Evolutionary conservation across 2,888 invertebrate genomes (phyloP).

Genomic region (Eupithecia inturbata): DNA sequence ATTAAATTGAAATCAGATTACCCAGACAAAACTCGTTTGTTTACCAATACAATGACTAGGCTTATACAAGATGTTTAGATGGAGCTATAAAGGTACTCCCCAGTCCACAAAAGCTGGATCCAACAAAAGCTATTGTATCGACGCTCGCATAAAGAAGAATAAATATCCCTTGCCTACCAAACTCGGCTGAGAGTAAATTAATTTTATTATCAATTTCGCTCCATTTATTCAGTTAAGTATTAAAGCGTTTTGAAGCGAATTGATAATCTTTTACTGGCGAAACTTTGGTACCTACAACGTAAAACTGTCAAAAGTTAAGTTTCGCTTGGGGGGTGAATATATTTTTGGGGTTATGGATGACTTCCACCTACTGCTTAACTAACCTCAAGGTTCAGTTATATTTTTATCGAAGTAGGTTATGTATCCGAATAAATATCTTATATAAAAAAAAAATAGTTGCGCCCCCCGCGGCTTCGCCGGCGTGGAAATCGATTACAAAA

Average conservation of each 20-base stretch:
- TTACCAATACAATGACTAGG: conserved; percentile 35
- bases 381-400: background rate
- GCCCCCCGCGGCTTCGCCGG: too few relatives aligned
- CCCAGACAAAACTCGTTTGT: conserved; percentile 29
- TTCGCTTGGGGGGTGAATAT: conserved; percentile 16
- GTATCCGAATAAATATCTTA: too few relatives aligned
- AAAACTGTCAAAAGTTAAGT: conserved; percentile 32
- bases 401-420: background rate
- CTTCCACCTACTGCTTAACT: background rate
- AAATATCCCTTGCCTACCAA: conserved; percentile 38
- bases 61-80: conserved; percentile 31
- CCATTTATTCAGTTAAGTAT: conserved; percentile 47
- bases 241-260: conserved; percentile 43
- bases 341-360: conserved; percentile 13
- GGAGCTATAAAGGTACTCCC: conserved; percentile 35
- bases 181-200: conserved; percentile 47
- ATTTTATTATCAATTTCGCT: conserved; percentile 50
- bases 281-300: conserved; percentile 28
- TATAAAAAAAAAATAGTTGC: too few relatives aligned
- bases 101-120: conserved; percentile 40
- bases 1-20: conserved; percentile 27
- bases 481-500: too few relatives aligned
- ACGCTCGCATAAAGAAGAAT: conserved; percentile 41
- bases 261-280: conserved; percentile 41
- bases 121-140: conserved; percentile 50